Evolutionary conservation across 2,113 vertebrate species (phyloP).

Genomic region (Rhombomys opimus): DNA sequence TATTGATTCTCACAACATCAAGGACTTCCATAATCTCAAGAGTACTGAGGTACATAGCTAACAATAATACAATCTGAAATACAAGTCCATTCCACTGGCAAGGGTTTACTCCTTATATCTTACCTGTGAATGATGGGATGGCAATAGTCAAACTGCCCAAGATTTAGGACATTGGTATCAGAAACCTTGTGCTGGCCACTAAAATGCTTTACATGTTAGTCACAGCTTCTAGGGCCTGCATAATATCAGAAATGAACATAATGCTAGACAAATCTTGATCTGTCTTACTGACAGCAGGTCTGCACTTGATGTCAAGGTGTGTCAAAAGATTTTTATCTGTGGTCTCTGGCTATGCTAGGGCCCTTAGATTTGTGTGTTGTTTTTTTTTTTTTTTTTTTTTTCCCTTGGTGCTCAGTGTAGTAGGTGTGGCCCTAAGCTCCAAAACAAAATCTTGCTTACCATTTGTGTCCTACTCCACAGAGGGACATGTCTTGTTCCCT

Average conservation of each 20-base stretch:
- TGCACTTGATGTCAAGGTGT: too few relatives aligned
- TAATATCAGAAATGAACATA: neutral
- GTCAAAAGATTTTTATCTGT: neutral
- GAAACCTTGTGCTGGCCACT: neutral
- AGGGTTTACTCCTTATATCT: neutral
- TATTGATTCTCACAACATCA: neutral
- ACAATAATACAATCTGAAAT: neutral
- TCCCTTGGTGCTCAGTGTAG: neutral
- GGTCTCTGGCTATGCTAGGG: neutral
- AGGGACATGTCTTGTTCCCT: neutral
- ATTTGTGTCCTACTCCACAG: neutral
- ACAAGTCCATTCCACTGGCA: neutral
- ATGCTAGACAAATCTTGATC: too few relatives aligned
- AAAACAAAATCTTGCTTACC: neutral
- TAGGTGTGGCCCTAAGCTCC: neutral
- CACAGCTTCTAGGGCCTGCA: neutral
- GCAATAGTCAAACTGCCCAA: neutral
- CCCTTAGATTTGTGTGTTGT: too few relatives aligned
- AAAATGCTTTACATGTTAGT: neutral
- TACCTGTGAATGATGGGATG: neutral
- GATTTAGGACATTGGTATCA: neutral
- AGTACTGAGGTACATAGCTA: neutral
- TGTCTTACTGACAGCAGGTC: neutral
- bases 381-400: too few relatives aligned
- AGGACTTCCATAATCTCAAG: neutral